phyloP scores from a whole-genome alignment of 2,888 invertebrate species.

The Brachyopa scutellaris region DNA sequence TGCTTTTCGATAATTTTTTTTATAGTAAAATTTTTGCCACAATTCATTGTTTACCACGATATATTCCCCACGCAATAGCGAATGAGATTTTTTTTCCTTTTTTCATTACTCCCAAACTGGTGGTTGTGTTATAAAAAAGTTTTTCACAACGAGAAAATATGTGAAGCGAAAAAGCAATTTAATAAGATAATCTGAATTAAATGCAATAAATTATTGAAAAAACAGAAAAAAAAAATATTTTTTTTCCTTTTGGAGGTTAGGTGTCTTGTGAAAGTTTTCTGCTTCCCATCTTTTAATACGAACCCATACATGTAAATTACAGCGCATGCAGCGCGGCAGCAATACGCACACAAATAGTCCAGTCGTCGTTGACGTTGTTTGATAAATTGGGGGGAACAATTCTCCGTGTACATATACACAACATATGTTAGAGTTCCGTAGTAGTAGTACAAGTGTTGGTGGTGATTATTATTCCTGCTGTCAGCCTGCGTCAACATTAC shows the following conservation, averaged over 20 bases:
- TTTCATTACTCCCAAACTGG: conserved; percentile 15
- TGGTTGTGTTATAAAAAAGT: conserved; percentile 44
- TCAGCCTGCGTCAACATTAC: conserved; percentile 71
- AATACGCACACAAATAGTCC: conserved; percentile 37
- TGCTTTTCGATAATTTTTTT: conserved; percentile 28
- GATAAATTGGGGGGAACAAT: conserved; percentile 44
- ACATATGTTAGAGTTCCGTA: conserved; percentile 64
- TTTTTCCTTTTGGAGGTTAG: conserved; percentile 67
- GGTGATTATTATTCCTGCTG: conserved; percentile 67
- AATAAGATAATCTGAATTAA: conserved; percentile 10
- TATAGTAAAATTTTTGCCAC: conserved; percentile 56
- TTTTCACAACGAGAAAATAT: not conserved
- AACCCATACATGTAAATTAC: conserved; percentile 52
- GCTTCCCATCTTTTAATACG: conserved; percentile 43
- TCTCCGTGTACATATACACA: conserved; percentile 65
- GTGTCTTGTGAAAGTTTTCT: conserved; percentile 72
- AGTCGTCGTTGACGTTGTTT: conserved; percentile 20
- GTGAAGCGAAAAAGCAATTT: conserved; percentile 14
- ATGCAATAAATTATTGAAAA: conserved; percentile 13
- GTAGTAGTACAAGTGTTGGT: conserved; percentile 67
- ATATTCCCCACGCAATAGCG: conserved; percentile 44
- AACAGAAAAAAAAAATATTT: conserved; percentile 23
- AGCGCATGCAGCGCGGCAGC: conserved; percentile 59
- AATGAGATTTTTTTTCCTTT: conserved; percentile 36
- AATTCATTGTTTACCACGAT: conserved; percentile 66